Conservation (phyloP, 1,140 invertebrate species). For the Lordiphosa collinella region DNA sequence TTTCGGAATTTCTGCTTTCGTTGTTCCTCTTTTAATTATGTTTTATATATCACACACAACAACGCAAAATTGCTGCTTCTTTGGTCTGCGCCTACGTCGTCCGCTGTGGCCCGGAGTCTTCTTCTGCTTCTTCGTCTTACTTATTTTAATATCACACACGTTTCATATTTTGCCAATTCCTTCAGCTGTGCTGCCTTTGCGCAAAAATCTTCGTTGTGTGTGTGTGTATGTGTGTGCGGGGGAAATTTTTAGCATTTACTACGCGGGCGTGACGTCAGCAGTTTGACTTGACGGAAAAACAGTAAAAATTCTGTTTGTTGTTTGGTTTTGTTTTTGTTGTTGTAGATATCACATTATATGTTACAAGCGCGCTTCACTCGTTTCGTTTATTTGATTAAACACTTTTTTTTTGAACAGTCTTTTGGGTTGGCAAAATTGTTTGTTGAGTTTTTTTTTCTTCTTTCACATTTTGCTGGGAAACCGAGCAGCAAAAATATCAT, state of each 20-base stretch:
- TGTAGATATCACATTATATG: constrained; percentile 73
- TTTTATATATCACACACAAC: constrained; percentile 38
- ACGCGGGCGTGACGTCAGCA: constrained; percentile 64
- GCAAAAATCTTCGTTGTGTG: constrained; percentile 1
- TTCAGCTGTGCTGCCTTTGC: constrained; percentile 2
- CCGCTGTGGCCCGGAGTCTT: constrained; percentile 14
- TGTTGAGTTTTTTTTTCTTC: constrained; percentile 26
- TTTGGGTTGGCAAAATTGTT: constrained; percentile 24
- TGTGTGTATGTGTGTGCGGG: constrained; percentile 26
- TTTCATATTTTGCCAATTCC: constrained; percentile 63
- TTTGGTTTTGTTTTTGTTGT: constrained; percentile 16
- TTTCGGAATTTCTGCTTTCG: constrained; percentile 12
- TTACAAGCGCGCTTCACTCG: constrained; percentile 41
- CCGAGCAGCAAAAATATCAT: constrained; percentile 31
- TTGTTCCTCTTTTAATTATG: constrained; percentile 17
- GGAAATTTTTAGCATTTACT: constrained; percentile 41
- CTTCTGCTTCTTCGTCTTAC: constrained; percentile 41
- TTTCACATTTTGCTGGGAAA: constrained; percentile 52
- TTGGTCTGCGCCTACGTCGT: constrained; percentile 25
- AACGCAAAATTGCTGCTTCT: constrained; percentile 31
- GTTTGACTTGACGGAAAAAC: constrained; percentile 16
- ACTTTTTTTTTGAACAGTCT: constrained; percentile 41
- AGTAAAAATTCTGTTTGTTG: constrained; percentile 16
- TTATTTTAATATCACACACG: constrained; percentile 72
- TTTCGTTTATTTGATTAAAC: constrained; percentile 13